Evolutionary conservation across 2,797 vertebrate genomes (phyloP).

Genomic region (Ptychadena robeensis): DNA sequence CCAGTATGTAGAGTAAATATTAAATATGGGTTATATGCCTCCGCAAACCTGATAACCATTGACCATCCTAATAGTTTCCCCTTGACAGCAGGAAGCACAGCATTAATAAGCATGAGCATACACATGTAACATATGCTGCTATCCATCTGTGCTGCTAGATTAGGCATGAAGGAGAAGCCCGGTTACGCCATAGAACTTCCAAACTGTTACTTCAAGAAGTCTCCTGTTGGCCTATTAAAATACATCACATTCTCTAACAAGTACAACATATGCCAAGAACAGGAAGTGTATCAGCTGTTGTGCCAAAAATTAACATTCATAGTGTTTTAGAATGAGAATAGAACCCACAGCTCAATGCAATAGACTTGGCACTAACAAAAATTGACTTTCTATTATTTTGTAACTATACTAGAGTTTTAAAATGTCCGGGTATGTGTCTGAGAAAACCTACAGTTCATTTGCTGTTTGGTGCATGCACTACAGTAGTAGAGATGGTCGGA

Average conservation of each 20-base stretch:
- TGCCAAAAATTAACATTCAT: conserved; percentile 22
- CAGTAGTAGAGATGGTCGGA: no score
- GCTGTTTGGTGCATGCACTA: neutral
- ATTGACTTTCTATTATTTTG: conserved; percentile 40
- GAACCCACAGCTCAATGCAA: conserved; percentile 19
- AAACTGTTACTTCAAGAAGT: conserved; percentile 44
- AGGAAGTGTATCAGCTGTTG: conserved; percentile 30
- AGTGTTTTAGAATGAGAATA: conserved; percentile 35
- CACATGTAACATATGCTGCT: conserved; percentile 42
- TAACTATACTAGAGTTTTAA: conserved; percentile 33
- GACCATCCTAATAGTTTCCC: conserved; percentile 10
- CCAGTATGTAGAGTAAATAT: conserved; percentile 16
- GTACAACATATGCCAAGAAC: conserved; percentile 42
- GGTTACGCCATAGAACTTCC: conserved; percentile 31
- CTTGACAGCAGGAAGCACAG: neutral
- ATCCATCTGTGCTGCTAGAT: conserved; percentile 49
- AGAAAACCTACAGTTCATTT: neutral
- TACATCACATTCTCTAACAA: conserved; percentile 42
- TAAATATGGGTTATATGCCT: neutral
- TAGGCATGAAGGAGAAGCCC: conserved; percentile 47
- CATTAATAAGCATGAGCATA: conserved; percentile 23
- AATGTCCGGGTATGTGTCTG: neutral
- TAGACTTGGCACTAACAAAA: conserved; percentile 22
- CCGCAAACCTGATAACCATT: neutral
- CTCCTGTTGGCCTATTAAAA: conserved; percentile 54